Conservation (phyloP, 2,797 vertebrate genomes). For the Gymnothorax javanicus region DNA sequence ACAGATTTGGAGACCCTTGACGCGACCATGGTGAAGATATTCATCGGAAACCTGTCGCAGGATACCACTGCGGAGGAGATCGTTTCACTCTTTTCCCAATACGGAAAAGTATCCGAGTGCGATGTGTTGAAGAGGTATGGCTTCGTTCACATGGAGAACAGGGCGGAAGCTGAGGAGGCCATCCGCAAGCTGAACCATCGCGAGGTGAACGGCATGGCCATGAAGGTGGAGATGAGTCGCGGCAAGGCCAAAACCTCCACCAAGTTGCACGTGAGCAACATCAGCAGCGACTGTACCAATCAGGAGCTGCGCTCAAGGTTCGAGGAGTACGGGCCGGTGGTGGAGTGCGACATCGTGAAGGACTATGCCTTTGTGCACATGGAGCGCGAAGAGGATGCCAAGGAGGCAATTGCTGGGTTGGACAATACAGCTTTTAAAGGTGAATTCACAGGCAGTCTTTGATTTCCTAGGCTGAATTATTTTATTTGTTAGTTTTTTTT, state of each 20-base stretch:
- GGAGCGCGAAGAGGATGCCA: constrained; percentile 91
- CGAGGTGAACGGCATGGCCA: constrained; percentile 88
- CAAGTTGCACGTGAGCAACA: constrained; percentile 92
- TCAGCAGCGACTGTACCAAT: constrained; percentile 83
- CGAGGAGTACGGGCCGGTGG: constrained; percentile 89
- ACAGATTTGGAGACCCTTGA: neutral
- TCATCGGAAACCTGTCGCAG: constrained; percentile 91
- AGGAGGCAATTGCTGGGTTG: constrained; percentile 90
- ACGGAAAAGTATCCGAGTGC: constrained; percentile 92
- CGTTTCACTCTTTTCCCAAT: constrained; percentile 91
- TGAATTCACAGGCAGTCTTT: constrained; percentile 69
- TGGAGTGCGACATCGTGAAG: constrained; percentile 96
- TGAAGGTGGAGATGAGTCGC: constrained; percentile 92
- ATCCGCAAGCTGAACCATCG: constrained; percentile 92
- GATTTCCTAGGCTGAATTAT: constrained; percentile 24
- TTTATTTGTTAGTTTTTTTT: neutral
- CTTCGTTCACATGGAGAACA: constrained; percentile 94
- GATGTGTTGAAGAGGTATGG: constrained; percentile 96
- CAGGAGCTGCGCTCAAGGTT: constrained; percentile 91
- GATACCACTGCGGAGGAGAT: constrained; percentile 91
- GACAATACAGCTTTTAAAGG: constrained; percentile 96
- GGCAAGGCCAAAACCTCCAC: constrained; percentile 90
- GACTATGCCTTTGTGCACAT: constrained; percentile 97
- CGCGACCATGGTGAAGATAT: constrained; percentile 87
- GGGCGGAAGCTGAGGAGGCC: constrained; percentile 87